Evolutionary conservation across 30 jellyfish, hydroid and myxozoan species (phyloP).

Genomic region (Sanderia malayensis): DNA sequence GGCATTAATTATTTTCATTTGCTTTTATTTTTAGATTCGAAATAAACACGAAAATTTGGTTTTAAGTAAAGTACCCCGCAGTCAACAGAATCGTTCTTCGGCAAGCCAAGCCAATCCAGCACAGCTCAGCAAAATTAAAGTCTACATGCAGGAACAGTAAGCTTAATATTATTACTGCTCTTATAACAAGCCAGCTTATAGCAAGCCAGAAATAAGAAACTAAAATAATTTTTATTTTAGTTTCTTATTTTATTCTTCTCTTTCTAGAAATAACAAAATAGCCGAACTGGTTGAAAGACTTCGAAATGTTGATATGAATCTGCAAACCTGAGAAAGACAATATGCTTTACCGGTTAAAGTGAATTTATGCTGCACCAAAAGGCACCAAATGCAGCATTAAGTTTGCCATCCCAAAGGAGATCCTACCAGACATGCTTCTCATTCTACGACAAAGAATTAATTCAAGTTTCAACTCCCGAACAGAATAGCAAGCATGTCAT

Average conservation of each 20-base stretch:
- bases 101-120: background rate
- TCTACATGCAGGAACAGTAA: constrained; percentile 1
- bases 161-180: background rate
- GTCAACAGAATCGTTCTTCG: background rate
- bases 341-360: too few relatives aligned
- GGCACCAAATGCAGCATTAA: too few relatives aligned
- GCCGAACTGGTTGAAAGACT: background rate
- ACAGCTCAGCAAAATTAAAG: background rate
- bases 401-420: too few relatives aligned
- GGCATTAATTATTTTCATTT: too few relatives aligned
- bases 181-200: background rate
- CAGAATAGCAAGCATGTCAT: too few relatives aligned
- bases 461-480: too few relatives aligned
- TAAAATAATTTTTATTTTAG: background rate
- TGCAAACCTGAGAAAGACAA: too few relatives aligned
- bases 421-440: too few relatives aligned
- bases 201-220: background rate
- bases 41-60: constrained; percentile 7
- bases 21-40: background rate
- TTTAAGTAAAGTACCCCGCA: background rate
- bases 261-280: background rate
- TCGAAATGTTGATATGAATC: background rate
- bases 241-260: background rate
- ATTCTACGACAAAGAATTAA: too few relatives aligned
- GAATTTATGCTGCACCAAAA: too few relatives aligned